Conservation (phyloP, 2,797 vertebrate species). For the Garrulus glandarius region DNA sequence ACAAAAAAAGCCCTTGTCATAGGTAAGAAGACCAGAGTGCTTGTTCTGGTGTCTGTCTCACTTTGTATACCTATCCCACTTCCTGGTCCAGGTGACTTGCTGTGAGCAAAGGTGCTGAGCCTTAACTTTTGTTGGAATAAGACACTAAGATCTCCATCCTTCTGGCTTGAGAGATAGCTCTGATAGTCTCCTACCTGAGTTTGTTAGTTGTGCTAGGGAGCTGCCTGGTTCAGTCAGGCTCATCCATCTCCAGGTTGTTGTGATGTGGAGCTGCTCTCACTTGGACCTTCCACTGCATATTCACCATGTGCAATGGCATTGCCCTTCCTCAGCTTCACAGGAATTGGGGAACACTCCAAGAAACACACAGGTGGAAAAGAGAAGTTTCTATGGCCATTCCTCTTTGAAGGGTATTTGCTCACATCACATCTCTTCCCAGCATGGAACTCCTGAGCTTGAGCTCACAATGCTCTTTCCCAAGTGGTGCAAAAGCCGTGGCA, state of each 20-base stretch:
- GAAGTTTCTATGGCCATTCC: neutral
- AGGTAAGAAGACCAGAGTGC: neutral
- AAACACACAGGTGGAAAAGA: too few species aligned
- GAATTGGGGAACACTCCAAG: accelerated
- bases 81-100: neutral
- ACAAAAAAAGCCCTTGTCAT: neutral
- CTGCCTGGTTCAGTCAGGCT: neutral
- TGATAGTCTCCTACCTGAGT: neutral
- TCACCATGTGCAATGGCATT: accelerated
- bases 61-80: neutral
- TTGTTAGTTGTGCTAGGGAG: neutral
- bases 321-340: neutral
- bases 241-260: neutral
- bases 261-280: accelerated
- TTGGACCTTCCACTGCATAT: neutral
- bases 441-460: neutral
- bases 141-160: neutral
- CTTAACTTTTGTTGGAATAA: neutral
- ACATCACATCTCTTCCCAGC: accelerated
- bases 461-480: accelerated
- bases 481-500: accelerated
- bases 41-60: neutral
- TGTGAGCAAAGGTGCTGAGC: neutral
- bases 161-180: neutral
- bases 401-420: neutral